Evolutionary conservation across 2,113 vertebrate species (phyloP).

Genomic region (Sinosuthora webbiana): DNA sequence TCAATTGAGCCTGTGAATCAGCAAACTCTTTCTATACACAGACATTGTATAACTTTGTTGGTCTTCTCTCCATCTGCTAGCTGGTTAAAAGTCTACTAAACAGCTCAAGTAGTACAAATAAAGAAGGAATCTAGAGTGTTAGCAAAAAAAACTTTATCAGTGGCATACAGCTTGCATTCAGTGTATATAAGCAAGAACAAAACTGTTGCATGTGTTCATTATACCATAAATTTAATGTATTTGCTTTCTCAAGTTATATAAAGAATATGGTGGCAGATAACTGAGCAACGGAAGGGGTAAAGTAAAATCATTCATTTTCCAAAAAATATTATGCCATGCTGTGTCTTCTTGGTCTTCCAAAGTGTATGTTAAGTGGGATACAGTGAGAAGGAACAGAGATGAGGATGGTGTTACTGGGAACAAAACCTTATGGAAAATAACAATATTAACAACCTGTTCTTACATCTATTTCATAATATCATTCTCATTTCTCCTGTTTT

Average conservation of each 20-base stretch:
- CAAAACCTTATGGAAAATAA: background rate
- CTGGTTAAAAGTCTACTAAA: background rate
- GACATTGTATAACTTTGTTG: background rate
- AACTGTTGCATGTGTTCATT: background rate
- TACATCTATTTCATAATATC: background rate
- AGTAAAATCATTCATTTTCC: background rate
- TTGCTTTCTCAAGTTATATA: background rate
- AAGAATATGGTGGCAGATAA: background rate
- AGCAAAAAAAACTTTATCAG: background rate
- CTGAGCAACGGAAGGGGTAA: background rate
- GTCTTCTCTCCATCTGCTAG: slow-evolving; percentile 1
- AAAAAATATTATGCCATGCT: background rate
- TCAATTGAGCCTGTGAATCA: background rate
- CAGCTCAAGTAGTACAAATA: background rate
- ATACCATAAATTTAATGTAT: background rate
- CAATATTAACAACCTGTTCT: background rate
- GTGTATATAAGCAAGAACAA: background rate
- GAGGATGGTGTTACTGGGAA: background rate
- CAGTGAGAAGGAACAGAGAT: background rate
- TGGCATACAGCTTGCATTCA: background rate
- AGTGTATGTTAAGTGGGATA: background rate
- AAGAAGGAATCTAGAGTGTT: background rate
- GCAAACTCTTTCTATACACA: background rate
- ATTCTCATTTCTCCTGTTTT: background rate
- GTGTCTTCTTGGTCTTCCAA: background rate